Percentiles rank a stretch among this genome's conserved stretches.
phyloP scores from a whole-genome alignment of 2,888 invertebrate species.

The Coleophora deauratella region DNA sequence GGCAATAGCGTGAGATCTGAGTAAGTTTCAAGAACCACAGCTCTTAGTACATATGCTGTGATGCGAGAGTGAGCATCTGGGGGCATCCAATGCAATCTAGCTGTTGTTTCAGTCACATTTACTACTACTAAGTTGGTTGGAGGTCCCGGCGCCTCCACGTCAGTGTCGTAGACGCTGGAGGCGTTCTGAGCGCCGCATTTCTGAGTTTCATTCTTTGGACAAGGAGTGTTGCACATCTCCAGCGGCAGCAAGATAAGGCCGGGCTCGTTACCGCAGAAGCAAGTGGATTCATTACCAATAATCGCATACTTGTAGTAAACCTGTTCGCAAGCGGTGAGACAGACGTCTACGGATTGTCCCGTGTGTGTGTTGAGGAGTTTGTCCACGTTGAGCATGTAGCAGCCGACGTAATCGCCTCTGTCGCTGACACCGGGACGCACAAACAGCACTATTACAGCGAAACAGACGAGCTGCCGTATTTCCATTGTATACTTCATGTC shows the following conservation, averaged over 20 bases:
- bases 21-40: conserved; percentile 72
- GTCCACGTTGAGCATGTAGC: conserved; percentile 45
- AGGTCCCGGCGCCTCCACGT: conserved; percentile 78
- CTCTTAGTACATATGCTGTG: conserved; percentile 71
- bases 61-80: conserved; percentile 71
- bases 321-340: conserved; percentile 60
- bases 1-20: conserved; percentile 63
- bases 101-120: conserved; percentile 77
- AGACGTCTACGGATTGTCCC: conserved; percentile 63
- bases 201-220: conserved; percentile 75
- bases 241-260: conserved; percentile 55
- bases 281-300: conserved; percentile 56
- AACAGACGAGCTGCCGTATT: conserved; percentile 23
- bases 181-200: conserved; percentile 80
- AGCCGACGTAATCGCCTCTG: conserved; percentile 61
- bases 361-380: conserved; percentile 56
- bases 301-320: conserved; percentile 62
- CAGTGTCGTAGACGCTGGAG: conserved; percentile 80
- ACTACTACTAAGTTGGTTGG: conserved; percentile 75
- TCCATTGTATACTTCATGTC: conserved; percentile 47
- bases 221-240: conserved; percentile 70
- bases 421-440: conserved; percentile 30
- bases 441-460: conserved; percentile 25
- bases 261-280: conserved; percentile 59
- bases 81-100: conserved; percentile 73